Evolutionary conservation across 2,888 invertebrate genomes (phyloP), one percentile per base, ranked within the genome.

Genomic region (Platynereis dumerilii): DNA sequence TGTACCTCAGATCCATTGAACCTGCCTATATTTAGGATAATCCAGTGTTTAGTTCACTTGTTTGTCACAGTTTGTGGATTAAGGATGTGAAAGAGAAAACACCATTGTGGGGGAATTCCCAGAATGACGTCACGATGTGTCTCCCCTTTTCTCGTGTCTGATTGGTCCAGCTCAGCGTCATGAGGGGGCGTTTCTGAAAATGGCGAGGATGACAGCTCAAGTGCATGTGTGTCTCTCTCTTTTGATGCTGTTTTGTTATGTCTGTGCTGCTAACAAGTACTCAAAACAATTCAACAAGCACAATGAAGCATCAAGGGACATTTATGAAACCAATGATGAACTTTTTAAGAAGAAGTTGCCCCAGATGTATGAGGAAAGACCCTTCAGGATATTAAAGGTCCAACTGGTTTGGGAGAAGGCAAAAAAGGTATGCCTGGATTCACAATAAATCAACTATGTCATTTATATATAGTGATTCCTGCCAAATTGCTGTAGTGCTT

Each of bases 351-450:
- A 48, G 48, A 48, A 48, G 7, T n/a, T 48, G 20, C 48, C 27
- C 12, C 34, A 39, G 26, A 58, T 29, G 48, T 42, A 57, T 24
- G 48, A 44, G 26, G 71, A 70, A 72, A 90, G 91, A 77, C 95
- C 94, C 2, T 96, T 92, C 85, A 88, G 94, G 73, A 94, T 95
- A 91, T 90, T 92, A 34, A 96, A 95, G 86, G 84, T 95, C 39
- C 95, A 96, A 85, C 84, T 93, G 65, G 85, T 96, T 27, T 96
- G 95, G 95, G 85, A 89, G 2, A 96, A 96, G 87, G 95, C 95
- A 15, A 90, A 91, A 84, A 90, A 91, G 84, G 94, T 94, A 87
- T 86, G 87, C 85, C 17, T 26, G 28, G 7, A 12, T 56, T 26
- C 20, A n/a, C n/a, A n/a, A n/a, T n/a, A n/a, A n/a, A n/a, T n/a